phyloP scores from a whole-genome alignment of 2,113 vertebrate species.

The Silurus asotus region DNA sequence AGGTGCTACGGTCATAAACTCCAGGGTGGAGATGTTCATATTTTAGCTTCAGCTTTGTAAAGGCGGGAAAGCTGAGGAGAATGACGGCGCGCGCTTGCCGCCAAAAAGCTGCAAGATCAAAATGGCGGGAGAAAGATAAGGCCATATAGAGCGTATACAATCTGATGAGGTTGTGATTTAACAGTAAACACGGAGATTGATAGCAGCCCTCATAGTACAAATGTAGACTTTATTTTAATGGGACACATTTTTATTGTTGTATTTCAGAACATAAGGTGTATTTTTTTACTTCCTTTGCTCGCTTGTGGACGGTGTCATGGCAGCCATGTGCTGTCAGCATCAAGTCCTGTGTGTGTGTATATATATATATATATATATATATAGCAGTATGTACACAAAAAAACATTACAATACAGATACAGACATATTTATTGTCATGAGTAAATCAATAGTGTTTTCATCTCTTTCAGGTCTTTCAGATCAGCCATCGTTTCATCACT shows the following conservation, averaged over 20 bases:
- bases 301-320: neutral
- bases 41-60: neutral
- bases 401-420: too few species aligned
- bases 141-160: neutral
- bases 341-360: too few species aligned
- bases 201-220: neutral
- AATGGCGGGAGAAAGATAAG: constrained; percentile 1
- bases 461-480: neutral
- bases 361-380: neutral
- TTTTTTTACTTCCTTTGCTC: neutral
- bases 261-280: neutral
- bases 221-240: too few species aligned
- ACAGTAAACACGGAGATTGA: neutral
- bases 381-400: too few species aligned
- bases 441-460: too few species aligned
- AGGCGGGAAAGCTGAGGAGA: neutral
- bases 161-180: neutral
- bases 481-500: neutral
- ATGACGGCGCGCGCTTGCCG: neutral
- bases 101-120: neutral
- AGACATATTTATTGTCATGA: too few species aligned
- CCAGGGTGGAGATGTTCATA: neutral
- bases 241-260: neutral
- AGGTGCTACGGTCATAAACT: neutral
- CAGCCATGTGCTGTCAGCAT: neutral